Evolutionary conservation across 1,140 invertebrate species (phyloP), one percentile per base, ranked within the genome.

Genomic region (Zaprionus vittiger): DNA sequence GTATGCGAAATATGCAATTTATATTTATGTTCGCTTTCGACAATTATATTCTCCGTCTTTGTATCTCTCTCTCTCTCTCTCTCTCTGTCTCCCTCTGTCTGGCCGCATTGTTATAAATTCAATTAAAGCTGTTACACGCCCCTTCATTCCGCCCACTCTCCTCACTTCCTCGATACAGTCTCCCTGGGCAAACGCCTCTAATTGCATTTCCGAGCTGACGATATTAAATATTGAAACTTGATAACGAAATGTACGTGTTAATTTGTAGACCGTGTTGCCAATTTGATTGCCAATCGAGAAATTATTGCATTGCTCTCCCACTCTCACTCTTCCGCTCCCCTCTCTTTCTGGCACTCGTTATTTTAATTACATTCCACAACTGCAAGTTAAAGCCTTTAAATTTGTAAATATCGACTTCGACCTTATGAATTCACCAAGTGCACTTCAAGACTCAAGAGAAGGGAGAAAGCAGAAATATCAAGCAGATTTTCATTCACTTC

Each of bases 321-420:
- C 34, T 61, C 26, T 28, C 34, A 37, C 49, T 4, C n/a, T 28
- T n/a, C 17, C 15, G 9, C 22, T 28, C 15, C 52, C 15, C 15
- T 31, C 54, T 31, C 54, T 26, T 15, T 28, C 54, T 56, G 7
- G 49, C 54, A 31, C 26, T 56, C 59, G 84, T 63, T 83, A 78
- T 78, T 83, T 84, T 85, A 85, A 81, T 84, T 84, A 79, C 81
- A 81, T 84, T 83, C 52, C 67, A n/a, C 54, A 15, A 41, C 15
- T 49, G 47, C 64, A 65, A 61, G 47, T 52, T 52, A 52, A 52
- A 52, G 22, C 20, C 20, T 52, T 52, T 52, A 52, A 52, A 52
- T 52, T 20, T 11, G 22, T 24, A 24, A 24, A 52, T 24, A 52
- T 52, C 47, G 47, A 52, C 17, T 24, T 5, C 17, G 12, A 24